These are phyloP conservation scores for Peribatodes rhomboidaria DNA, from an alignment of 2,888 invertebrate species.

Conservation along the genomic window DNA sequence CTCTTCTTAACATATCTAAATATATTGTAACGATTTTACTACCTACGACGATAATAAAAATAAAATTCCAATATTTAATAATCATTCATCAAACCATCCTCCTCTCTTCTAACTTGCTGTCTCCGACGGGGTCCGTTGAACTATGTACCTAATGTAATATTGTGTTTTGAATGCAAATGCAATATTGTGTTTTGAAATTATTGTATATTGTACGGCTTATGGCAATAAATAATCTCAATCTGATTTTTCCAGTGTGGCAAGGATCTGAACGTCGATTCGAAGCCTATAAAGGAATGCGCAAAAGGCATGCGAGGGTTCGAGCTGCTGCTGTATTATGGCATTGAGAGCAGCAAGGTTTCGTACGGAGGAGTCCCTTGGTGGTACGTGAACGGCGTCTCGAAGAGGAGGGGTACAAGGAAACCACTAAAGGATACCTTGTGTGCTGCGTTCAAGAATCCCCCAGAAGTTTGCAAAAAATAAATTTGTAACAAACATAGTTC, in stretches of 20 bases:
- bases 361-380: conserved; percentile 22
- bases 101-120: no score
- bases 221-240: no score
- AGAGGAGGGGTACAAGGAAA: conserved; percentile 1
- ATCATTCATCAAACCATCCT: no score
- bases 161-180: no score
- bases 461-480: conserved; percentile 1
- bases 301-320: conserved; percentile 50
- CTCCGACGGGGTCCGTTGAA: no score
- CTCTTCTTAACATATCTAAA: no score
- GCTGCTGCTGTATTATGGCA: conserved; percentile 12
- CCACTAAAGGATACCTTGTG: conserved; percentile 7
- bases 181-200: no score
- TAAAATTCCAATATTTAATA: no score
- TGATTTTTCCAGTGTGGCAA: conserved; percentile 6
- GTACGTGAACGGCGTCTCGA: conserved; percentile 16
- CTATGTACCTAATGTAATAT: no score
- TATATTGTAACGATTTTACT: no score
- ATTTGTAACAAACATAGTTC: neutral
- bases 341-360: conserved; percentile 4
- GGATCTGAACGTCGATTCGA: conserved; percentile 1
- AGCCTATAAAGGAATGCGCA: conserved; percentile 50
- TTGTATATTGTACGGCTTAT: no score
- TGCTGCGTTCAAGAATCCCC: conserved; percentile 11
- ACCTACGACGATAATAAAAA: no score